These are phyloP conservation scores for Parelbella ahira DNA, from an alignment of 2,888 invertebrate genomes.

Conservation along the genomic window DNA sequence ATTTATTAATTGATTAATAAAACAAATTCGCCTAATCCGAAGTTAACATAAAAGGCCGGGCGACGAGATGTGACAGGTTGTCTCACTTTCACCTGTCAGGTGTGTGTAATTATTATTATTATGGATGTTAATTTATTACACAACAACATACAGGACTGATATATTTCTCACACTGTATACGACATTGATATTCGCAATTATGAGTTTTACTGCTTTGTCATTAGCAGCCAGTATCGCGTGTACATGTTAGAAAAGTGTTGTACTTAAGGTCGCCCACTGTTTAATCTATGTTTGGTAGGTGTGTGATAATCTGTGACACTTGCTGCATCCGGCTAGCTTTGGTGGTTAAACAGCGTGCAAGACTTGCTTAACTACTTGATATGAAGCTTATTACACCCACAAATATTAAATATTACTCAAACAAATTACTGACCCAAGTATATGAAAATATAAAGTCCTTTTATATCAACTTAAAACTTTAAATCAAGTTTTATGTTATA, in stretches of 20 bases:
- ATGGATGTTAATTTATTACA: slow-evolving; percentile 42
- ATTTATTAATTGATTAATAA: slow-evolving; percentile 8
- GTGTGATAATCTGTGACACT: slow-evolving; percentile 45
- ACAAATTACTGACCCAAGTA: no score
- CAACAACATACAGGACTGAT: slow-evolving; percentile 25
- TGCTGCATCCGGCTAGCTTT: slow-evolving; percentile 42
- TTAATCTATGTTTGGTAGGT: slow-evolving; percentile 26
- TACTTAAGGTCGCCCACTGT: slow-evolving; percentile 20
- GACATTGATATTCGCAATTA: slow-evolving; percentile 5
- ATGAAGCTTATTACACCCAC: no score
- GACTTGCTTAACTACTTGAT: no score
- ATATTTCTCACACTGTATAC: slow-evolving; percentile 11
- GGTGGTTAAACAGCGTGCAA: no score
- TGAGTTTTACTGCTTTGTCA: slow-evolving; percentile 4
- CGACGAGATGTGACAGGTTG: slow-evolving; percentile 34
- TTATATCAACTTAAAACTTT: no score
- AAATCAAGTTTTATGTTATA: no score
- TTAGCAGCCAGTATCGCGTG: slow-evolving; percentile 17
- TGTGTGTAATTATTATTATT: slow-evolving; percentile 42
- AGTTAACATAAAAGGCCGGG: slow-evolving; percentile 29
- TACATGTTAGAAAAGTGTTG: slow-evolving; percentile 11
- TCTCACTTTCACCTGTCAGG: slow-evolving; percentile 58
- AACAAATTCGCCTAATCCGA: slow-evolving; percentile 29
- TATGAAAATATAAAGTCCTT: no score
- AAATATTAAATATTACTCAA: no score